Evolutionary conservation across 2,888 invertebrate genomes (phyloP).

Genomic region (Elegia similella): DNA sequence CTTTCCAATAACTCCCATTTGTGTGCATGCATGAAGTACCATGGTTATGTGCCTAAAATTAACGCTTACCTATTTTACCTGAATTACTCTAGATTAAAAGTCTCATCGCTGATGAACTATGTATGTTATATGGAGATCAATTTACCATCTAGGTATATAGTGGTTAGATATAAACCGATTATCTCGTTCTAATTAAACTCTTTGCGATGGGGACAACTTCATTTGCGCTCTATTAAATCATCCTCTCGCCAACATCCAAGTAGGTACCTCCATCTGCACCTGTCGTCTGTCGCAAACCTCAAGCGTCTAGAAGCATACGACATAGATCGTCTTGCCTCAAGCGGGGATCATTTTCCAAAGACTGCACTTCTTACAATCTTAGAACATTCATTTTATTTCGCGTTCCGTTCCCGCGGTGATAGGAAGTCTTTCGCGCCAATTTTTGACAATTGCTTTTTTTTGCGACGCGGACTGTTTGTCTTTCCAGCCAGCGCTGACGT

Average conservation of each 20-base stretch:
- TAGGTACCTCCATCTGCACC: slow-evolving; percentile 30
- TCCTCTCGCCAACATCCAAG: slow-evolving; percentile 33
- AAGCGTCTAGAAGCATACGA: slow-evolving; percentile 33
- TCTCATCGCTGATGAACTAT: too few species aligned
- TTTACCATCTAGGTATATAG: too few species aligned
- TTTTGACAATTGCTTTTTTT: slow-evolving; percentile 44
- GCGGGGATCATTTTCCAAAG: slow-evolving; percentile 76
- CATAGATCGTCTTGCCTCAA: slow-evolving; percentile 37
- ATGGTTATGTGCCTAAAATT: too few species aligned
- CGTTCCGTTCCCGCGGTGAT: slow-evolving; percentile 60
- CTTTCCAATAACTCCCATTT: too few species aligned
- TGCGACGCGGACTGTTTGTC: slow-evolving; percentile 29
- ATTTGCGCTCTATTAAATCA: slow-evolving; percentile 65
- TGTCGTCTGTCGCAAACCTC: slow-evolving; percentile 47
- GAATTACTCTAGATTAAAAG: too few species aligned
- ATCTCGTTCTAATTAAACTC: neutral
- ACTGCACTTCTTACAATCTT: slow-evolving; percentile 68
- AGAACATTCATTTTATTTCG: slow-evolving; percentile 63
- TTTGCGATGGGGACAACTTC: slow-evolving; percentile 34
- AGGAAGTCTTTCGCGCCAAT: slow-evolving; percentile 54
- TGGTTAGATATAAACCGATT: too few species aligned
- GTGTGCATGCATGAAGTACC: too few species aligned
- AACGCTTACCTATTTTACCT: too few species aligned
- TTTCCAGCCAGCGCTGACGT: slow-evolving; percentile 36
- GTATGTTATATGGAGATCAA: too few species aligned